phyloP scores from a whole-genome alignment of 2,797 vertebrate species.

The Serranus cabrilla region DNA sequence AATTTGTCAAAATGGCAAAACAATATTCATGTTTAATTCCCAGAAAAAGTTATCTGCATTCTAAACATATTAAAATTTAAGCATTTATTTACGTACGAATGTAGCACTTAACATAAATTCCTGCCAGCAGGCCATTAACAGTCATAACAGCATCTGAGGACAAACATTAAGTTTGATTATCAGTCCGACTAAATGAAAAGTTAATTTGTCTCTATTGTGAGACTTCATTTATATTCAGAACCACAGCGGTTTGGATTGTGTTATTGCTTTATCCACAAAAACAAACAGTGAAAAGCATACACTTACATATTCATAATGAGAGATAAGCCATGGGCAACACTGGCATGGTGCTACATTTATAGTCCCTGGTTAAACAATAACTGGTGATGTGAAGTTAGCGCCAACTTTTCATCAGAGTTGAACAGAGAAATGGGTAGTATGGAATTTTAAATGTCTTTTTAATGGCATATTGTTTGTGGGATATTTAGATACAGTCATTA shows the following conservation, averaged over 20 bases:
- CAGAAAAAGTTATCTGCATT: slow-evolving; percentile 45
- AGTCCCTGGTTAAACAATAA: slow-evolving; percentile 28
- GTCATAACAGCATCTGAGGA: slow-evolving; percentile 33
- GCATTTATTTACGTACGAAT: slow-evolving; percentile 48
- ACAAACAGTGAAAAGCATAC: slow-evolving; percentile 46
- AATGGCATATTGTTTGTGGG: slow-evolving; percentile 4
- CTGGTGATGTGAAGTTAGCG: slow-evolving; percentile 1
- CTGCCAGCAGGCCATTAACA: slow-evolving; percentile 38
- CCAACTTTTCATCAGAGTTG: slow-evolving; percentile 29
- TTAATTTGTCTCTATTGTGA: slow-evolving; percentile 34
- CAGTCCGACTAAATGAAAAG: slow-evolving; percentile 48
- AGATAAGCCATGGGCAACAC: slow-evolving; percentile 41
- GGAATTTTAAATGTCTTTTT: slow-evolving; percentile 26
- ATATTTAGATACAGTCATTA: slow-evolving; percentile 23
- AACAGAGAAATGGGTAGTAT: not conserved
- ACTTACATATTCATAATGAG: slow-evolving; percentile 56
- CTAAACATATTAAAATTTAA: slow-evolving; percentile 33
- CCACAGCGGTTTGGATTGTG: slow-evolving; percentile 16
- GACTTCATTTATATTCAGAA: slow-evolving; percentile 56
- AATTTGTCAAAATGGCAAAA: slow-evolving; percentile 42
- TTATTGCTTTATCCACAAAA: slow-evolving; percentile 52
- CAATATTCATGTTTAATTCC: slow-evolving; percentile 51
- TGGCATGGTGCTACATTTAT: slow-evolving; percentile 27
- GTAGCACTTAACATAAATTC: slow-evolving; percentile 37
- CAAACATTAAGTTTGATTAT: slow-evolving; percentile 55